phyloP scores from a whole-genome alignment of 2,113 vertebrate genomes.

The Halcyon senegalensis region DNA sequence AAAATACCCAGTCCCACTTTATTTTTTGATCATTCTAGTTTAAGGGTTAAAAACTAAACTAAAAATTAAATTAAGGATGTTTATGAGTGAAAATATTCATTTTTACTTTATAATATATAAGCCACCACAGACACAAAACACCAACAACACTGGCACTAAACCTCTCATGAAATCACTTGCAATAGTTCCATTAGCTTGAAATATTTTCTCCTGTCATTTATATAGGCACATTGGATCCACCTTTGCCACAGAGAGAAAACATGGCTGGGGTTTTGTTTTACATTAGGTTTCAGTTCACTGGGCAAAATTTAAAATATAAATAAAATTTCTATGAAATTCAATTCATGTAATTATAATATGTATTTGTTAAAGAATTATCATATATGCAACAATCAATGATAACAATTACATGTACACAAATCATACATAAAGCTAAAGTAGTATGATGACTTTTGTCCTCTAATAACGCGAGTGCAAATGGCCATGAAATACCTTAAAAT shows the following conservation, averaged over 20 bases:
- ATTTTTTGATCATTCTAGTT: not conserved
- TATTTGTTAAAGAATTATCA: not conserved
- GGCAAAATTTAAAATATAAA: not conserved
- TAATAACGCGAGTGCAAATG: not conserved
- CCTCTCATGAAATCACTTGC: not conserved
- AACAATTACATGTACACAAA: not conserved
- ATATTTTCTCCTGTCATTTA: not conserved
- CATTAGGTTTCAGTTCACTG: not conserved
- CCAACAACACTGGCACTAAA: not conserved
- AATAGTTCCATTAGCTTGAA: not conserved
- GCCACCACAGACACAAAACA: rapidly evolving
- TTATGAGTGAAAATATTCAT: not conserved
- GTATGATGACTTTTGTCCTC: not conserved
- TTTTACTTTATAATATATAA: not conserved
- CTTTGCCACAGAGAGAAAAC: not conserved
- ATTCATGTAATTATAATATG: not conserved
- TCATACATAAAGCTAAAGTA: not conserved
- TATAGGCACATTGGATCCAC: not conserved
- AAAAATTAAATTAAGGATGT: not conserved
- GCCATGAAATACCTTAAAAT: not conserved
- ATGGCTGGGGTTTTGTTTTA: not conserved
- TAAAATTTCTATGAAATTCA: not conserved
- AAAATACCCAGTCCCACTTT: rapidly evolving
- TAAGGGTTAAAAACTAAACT: not conserved
- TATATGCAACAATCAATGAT: not conserved